Percentiles rank a stretch among this genome's conserved stretches.
Conservation (phyloP, 2,888 invertebrate genomes). For the Platycheirus rosarum region DNA sequence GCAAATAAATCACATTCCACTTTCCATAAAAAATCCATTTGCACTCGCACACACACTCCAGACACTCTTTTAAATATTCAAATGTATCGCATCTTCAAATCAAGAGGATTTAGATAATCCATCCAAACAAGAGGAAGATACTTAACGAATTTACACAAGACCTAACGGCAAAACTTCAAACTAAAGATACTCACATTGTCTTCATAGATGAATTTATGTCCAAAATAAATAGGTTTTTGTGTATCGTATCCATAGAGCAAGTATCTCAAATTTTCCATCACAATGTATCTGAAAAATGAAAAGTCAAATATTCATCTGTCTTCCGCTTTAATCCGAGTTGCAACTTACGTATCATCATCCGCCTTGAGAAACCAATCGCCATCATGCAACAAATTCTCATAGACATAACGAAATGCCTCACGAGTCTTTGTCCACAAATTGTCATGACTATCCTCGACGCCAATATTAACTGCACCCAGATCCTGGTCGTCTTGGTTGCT, state of each 20-base stretch:
- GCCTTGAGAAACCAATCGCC: conserved; percentile 98
- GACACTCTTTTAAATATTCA: conserved; percentile 29
- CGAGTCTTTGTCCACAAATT: conserved; percentile 97
- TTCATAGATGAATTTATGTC: conserved; percentile 88
- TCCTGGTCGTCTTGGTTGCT: conserved; percentile 87
- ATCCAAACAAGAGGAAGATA: neutral
- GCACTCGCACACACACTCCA: conserved; percentile 10
- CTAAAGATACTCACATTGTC: conserved; percentile 53
- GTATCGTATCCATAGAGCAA: conserved; percentile 89
- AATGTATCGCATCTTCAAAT: conserved; percentile 19
- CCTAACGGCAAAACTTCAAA: too few relatives aligned
- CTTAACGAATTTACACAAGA: neutral
- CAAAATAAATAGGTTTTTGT: conserved; percentile 90
- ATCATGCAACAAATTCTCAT: conserved; percentile 89
- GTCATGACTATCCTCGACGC: conserved; percentile 92
- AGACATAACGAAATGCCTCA: conserved; percentile 92
- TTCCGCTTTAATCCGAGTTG: too few relatives aligned
- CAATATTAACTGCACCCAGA: conserved; percentile 91
- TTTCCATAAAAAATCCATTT: neutral
- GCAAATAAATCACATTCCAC: conserved; percentile 10
- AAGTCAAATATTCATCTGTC: conserved; percentile 13
- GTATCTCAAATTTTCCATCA: conserved; percentile 96
- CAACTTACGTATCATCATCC: conserved; percentile 98
- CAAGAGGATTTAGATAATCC: conserved; percentile 19
- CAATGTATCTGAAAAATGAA: conserved; percentile 87